Evolutionary conservation across 2,113 vertebrate species (phyloP).

Genomic region (Mormyrus lacerda): DNA sequence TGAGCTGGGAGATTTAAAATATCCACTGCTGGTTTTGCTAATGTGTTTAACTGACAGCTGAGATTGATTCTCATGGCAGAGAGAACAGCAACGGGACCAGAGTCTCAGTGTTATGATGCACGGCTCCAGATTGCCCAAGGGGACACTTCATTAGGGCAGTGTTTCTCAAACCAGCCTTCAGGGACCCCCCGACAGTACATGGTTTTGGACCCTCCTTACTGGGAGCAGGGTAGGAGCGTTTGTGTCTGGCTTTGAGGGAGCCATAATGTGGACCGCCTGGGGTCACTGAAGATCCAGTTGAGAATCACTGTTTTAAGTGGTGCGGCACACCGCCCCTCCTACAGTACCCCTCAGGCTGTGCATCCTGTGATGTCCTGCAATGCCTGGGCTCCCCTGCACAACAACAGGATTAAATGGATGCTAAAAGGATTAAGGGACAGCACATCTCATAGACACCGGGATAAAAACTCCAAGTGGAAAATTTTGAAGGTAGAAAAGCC

Average conservation of each 20-base stretch:
- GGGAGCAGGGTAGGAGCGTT: neutral
- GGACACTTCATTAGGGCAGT: neutral
- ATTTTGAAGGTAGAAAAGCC: neutral
- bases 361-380: neutral
- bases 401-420: neutral
- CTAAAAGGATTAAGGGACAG: neutral
- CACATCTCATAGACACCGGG: neutral
- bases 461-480: neutral
- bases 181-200: neutral
- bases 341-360: neutral
- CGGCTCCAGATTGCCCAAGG: neutral
- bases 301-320: neutral
- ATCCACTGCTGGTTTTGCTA: neutral
- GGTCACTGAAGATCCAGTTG: neutral
- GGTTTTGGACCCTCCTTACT: neutral
- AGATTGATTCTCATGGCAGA: neutral
- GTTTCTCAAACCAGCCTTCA: neutral
- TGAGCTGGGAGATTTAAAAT: neutral
- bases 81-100: neutral
- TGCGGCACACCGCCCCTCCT: neutral
- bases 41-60: neutral
- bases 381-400: neutral
- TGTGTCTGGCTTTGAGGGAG: neutral
- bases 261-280: neutral
- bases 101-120: neutral